Conservation (phyloP, 2,888 invertebrate species). For the Xestoiulus laeticollis region DNA sequence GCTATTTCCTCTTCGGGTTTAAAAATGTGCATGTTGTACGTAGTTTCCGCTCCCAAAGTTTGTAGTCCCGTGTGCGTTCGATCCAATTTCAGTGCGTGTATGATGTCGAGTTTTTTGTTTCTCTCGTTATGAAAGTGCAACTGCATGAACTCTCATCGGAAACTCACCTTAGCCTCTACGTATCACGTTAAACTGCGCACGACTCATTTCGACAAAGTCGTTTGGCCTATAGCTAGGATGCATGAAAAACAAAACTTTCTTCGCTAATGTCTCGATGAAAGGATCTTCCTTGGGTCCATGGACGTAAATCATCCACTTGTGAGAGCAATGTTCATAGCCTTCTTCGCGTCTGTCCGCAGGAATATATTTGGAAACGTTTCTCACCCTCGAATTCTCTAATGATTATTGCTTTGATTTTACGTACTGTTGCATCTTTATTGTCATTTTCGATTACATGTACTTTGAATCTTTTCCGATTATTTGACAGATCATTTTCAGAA, state of each 20-base stretch:
- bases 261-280: slow-evolving; percentile 72
- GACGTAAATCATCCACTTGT: slow-evolving; percentile 92
- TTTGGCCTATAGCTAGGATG: slow-evolving; percentile 89
- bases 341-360: slow-evolving; percentile 72
- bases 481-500: slow-evolving; percentile 44
- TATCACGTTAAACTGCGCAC: slow-evolving; percentile 83
- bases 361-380: slow-evolving; percentile 63
- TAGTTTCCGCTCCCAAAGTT: slow-evolving; percentile 83
- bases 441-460: slow-evolving; percentile 50
- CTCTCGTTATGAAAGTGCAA: slow-evolving; percentile 77
- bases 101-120: slow-evolving; percentile 81
- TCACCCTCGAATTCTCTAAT: slow-evolving; percentile 35
- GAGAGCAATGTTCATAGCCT: slow-evolving; percentile 76
- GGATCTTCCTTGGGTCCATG: slow-evolving; percentile 73
- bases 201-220: slow-evolving; percentile 80
- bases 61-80: slow-evolving; percentile 83
- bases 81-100: slow-evolving; percentile 76
- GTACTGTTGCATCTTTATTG: slow-evolving; percentile 42
- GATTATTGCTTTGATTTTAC: slow-evolving; percentile 48
- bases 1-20: not conserved
- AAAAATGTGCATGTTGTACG: slow-evolving; percentile 59
- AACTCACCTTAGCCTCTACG: slow-evolving; percentile 94
- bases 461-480: slow-evolving; percentile 50
- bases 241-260: slow-evolving; percentile 79
- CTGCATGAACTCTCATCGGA: slow-evolving; percentile 80